Percentiles rank a stretch among this genome's conserved stretches.
Conservation (phyloP, 2,888 invertebrate genomes). For the Drosophila kambysellisi region DNA sequence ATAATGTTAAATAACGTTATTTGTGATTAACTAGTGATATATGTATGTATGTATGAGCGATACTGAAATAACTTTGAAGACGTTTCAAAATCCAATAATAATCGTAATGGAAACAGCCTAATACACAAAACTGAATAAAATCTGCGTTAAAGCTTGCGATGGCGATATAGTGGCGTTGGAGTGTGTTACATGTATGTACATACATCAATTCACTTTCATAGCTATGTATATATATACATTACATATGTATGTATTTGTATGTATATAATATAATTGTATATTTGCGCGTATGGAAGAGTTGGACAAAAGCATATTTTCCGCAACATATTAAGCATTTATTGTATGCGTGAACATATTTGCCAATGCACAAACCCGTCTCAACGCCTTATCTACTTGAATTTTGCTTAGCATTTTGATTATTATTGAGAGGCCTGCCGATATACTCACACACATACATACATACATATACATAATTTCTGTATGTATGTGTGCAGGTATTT, state of each 20-base stretch:
- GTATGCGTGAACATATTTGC: slow-evolving; percentile 7
- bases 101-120: slow-evolving; percentile 34
- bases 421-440: slow-evolving; percentile 37
- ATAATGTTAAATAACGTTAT: slow-evolving; percentile 42
- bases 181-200: slow-evolving; percentile 60
- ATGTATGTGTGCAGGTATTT: slow-evolving; percentile 31
- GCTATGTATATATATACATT: slow-evolving; percentile 40
- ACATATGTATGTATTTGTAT: slow-evolving; percentile 36
- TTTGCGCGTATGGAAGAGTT: slow-evolving; percentile 40
- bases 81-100: slow-evolving; percentile 33
- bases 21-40: slow-evolving; percentile 58
- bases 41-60: slow-evolving; percentile 32
- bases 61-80: slow-evolving; percentile 27
- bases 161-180: slow-evolving; percentile 39
- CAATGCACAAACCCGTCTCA: slow-evolving; percentile 3
- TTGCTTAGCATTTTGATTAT: slow-evolving; percentile 19
- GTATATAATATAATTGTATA: slow-evolving; percentile 32
- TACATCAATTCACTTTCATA: slow-evolving; percentile 50
- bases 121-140: slow-evolving; percentile 27
- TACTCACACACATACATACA: slow-evolving; percentile 21
- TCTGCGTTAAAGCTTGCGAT: slow-evolving; percentile 31
- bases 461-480: slow-evolving; percentile 25
- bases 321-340: slow-evolving; percentile 26
- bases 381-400: slow-evolving; percentile 8
- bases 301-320: slow-evolving; percentile 23